Evolutionary conservation across 35 echinoderm and acorn worm species (phyloP).

Genomic region (Chiridota heheva): DNA sequence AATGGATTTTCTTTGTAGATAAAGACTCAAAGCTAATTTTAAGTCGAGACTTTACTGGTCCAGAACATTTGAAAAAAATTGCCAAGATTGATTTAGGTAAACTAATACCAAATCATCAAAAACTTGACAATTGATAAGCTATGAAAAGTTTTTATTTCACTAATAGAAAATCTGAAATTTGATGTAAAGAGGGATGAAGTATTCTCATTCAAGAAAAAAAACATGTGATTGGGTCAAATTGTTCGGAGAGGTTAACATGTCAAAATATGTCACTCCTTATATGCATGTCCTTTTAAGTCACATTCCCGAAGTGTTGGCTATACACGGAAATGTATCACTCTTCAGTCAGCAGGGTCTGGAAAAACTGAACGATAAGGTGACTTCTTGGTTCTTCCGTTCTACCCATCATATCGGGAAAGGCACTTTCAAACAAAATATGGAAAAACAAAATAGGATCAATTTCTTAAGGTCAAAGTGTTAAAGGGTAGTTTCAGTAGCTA

Average conservation of each 20-base stretch:
- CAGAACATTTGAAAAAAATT: constrained; percentile 11
- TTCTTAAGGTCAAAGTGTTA: no score
- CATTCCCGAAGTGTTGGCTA: not conserved
- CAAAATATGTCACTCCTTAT: no score
- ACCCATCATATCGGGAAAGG: constrained; percentile 6
- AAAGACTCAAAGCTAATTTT: constrained; percentile 7
- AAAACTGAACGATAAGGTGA: constrained; percentile 10
- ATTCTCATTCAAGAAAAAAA: no score
- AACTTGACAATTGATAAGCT: constrained; percentile 5
- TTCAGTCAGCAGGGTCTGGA: constrained; percentile 27
- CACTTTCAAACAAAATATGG: constrained; percentile 4
- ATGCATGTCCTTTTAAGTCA: no score
- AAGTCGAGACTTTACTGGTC: constrained; percentile 24
- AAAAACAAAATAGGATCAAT: not conserved
- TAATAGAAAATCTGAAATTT: constrained; percentile 13
- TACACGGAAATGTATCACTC: constrained; percentile 12
- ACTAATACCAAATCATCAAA: constrained; percentile 16
- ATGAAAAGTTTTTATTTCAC: constrained; percentile 15
- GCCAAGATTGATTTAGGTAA: not conserved
- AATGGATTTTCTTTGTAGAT: constrained; percentile 28
- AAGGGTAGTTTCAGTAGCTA: no score
- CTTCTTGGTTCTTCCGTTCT: constrained; percentile 10
- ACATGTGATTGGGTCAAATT: no score
- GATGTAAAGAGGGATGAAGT: no score
- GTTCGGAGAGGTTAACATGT: no score